Base-by-base conservation (phyloP, 2,113 vertebrate species). In the Alosa alosa region DNA sequence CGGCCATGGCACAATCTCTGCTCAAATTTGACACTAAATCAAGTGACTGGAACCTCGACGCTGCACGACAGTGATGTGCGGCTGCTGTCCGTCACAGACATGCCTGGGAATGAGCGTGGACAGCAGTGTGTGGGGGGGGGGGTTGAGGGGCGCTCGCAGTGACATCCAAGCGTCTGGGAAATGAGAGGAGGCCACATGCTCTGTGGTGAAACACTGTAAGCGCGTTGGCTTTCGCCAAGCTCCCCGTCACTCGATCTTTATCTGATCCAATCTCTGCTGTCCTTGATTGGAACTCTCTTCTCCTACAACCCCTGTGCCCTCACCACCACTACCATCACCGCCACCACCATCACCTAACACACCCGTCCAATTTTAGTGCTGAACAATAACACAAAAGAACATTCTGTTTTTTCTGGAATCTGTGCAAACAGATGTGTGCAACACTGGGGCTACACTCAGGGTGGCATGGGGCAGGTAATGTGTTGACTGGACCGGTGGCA, bases 211-310 rank as follows among this genome's bases (percentile, higher is more conserved):
- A 82, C 64, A 85, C 81, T 52, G 60, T 39, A 82, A 45, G 83
- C 55, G 36, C 46, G 64, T n/a, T 39, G 82, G 85, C 87, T 85
- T 57, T 88, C 90, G 92, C 93, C 93, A 93, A 93, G 92, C 89
- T 86, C 89, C 86, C 89, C 89, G 88, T 90, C 91, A 91, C 90
- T 89, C 90, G 88, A 91, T 91, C 90, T 90, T 93, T 94, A 95
- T 95, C 94, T 93, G 91, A 87, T 82, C 85, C 86, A 92, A 94
- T 93, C 92, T 92, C 90, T 84, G 88, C 90, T 39, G 68, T 72
- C 88, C 84, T 92, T 94, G 93, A 94, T 95, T 95, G 93, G 86
- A 90, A 89, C 84, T 82, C 84, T 85, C 25, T 41, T 68, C 4
- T 18, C 57, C 22, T 60, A 60, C 57, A 60, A 20, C 64, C 10